A percentile compares a stretch with the other conserved stretches of the same genome.
Evolutionary conservation across 2,113 vertebrate species (phyloP).

Genomic region (Saimiri boliviensis): DNA sequence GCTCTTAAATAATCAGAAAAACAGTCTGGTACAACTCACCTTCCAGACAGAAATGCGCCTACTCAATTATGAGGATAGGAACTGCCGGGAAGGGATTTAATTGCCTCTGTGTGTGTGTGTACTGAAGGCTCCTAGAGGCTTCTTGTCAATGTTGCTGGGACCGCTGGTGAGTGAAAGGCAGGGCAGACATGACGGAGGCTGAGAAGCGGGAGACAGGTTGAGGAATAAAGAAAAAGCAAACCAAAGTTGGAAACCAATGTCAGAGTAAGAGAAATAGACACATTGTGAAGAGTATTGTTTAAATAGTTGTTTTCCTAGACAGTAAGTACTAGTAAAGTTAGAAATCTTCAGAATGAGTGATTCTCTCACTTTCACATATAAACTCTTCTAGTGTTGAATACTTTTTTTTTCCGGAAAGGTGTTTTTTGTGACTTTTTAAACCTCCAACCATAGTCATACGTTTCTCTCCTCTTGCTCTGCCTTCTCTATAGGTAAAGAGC

Average conservation of each 20-base stretch:
- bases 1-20: background rate
- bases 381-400: background rate
- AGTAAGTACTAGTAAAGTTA: no score
- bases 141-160: accelerated
- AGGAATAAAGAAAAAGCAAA: background rate
- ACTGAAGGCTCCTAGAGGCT: background rate
- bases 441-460: background rate
- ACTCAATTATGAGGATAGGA: no score
- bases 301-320: background rate
- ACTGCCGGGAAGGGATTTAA: background rate
- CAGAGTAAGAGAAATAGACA: background rate
- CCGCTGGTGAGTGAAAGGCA: background rate
- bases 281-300: background rate
- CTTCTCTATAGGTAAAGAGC: background rate
- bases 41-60: background rate
- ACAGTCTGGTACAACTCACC: background rate
- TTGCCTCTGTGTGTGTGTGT: background rate
- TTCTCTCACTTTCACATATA: background rate
- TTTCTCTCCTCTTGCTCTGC: background rate
- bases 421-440: background rate
- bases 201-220: background rate
- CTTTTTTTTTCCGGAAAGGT: background rate
- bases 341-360: no score
- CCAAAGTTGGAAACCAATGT: background rate
- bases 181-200: background rate